Conservation (phyloP, 2,113 vertebrate genomes). For the Chionis minor region DNA sequence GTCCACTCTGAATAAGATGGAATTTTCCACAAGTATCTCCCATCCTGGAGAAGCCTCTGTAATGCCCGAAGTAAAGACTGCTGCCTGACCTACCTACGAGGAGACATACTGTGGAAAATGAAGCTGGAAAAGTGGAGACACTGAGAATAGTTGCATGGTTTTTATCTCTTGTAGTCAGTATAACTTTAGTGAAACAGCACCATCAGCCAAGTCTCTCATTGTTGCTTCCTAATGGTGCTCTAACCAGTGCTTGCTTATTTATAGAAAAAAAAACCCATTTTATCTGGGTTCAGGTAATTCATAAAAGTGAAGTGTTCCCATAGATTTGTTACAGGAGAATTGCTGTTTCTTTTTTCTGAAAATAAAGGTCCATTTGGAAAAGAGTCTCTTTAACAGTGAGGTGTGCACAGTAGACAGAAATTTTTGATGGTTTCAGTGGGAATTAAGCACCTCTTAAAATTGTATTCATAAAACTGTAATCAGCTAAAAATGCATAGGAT, state of each 20-base stretch:
- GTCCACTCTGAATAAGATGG: background rate
- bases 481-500: slow-evolving; percentile 17
- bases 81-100: background rate
- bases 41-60: background rate
- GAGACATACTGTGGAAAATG: background rate
- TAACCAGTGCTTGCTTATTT: background rate
- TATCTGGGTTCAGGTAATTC: background rate
- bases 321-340: background rate
- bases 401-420: background rate
- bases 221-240: background rate
- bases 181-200: background rate
- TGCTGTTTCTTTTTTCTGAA: background rate
- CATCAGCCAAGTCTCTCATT: background rate
- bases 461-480: slow-evolving; percentile 21
- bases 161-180: background rate
- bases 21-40: background rate
- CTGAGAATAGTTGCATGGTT: background rate
- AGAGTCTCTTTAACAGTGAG: background rate
- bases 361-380: background rate
- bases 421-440: slow-evolving; percentile 13
- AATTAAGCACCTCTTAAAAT: slow-evolving; percentile 13
- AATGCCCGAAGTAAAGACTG: background rate
- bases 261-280: background rate
- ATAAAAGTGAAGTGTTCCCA: background rate
- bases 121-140: background rate